Conservation (phyloP, 2,113 vertebrate species). For the Canis aureus region DNA sequence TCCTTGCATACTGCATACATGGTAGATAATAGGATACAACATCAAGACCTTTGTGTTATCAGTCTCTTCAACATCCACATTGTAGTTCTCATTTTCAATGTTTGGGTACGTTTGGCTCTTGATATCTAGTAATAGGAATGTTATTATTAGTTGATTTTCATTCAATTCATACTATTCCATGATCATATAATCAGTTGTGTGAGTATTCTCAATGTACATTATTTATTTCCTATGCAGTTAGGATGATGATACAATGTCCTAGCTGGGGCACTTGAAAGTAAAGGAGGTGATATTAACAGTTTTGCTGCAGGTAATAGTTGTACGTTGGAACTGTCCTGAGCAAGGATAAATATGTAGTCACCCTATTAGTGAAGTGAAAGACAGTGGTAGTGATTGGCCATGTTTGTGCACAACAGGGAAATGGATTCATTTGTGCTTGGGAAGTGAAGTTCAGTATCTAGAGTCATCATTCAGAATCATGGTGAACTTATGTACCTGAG, state of each 20-base stretch:
- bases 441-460: background rate
- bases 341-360: background rate
- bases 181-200: background rate
- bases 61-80: background rate
- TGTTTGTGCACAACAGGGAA: background rate
- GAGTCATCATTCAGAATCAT: background rate
- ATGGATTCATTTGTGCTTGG: background rate
- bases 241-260: background rate
- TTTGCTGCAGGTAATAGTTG: background rate
- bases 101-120: background rate
- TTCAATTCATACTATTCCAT: background rate
- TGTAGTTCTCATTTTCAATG: background rate
- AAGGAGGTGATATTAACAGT: background rate
- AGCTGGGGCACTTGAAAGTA: background rate
- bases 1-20: fast-evolving
- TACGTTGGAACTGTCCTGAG: background rate
- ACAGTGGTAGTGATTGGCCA: background rate
- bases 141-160: slow-evolving; percentile 42
- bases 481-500: background rate
- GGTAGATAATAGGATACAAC: background rate
- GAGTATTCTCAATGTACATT: background rate
- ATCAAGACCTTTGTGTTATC: background rate
- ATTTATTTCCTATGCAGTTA: background rate
- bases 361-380: background rate
- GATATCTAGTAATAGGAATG: background rate